Conservation (phyloP, 2,797 vertebrate species). For the Arnoldichthys spilopterus region DNA sequence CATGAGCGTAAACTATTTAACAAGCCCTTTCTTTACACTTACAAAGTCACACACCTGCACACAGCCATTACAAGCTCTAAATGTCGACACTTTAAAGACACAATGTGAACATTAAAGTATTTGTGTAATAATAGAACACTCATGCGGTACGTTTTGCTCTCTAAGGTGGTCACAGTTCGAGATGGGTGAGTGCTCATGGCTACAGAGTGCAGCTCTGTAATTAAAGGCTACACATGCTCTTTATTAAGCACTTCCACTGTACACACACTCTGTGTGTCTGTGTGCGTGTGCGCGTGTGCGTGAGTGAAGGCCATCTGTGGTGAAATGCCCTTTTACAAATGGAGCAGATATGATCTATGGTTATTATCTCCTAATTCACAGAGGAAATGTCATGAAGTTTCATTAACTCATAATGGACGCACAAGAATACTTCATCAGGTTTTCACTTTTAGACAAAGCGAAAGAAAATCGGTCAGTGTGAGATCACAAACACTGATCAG, state of each 20-base stretch:
- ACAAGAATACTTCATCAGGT: neutral
- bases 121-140: neutral
- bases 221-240: conserved; percentile 41
- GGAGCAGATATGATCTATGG: neutral
- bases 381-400: neutral
- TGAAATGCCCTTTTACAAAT: conserved; percentile 1
- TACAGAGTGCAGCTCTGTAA: conserved; percentile 44
- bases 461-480: neutral
- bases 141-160: neutral
- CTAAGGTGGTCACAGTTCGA: neutral
- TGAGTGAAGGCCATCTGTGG: neutral
- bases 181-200: neutral
- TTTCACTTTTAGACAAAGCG: neutral
- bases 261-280: neutral
- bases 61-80: neutral
- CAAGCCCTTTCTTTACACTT: conserved; percentile 25
- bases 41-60: neutral
- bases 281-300: no score
- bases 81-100: neutral
- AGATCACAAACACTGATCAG: neutral
- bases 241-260: conserved; percentile 29
- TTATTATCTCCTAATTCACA: neutral
- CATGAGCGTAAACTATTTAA: conserved; percentile 11
- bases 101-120: neutral
- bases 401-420: neutral